Base-by-base conservation (phyloP, 2,888 invertebrate species). In the Dynastes grantii region DNA sequence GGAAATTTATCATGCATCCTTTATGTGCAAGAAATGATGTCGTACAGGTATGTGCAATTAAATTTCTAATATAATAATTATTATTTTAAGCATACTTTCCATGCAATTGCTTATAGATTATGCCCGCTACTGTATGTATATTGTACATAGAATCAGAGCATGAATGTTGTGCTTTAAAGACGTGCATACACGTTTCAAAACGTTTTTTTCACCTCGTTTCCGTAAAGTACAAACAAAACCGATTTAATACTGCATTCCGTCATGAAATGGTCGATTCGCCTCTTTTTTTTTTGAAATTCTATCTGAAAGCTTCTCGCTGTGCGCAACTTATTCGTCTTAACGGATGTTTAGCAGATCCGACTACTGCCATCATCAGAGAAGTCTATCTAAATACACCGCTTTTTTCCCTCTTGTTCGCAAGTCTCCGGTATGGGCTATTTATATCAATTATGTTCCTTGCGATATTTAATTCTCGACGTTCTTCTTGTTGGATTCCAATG, bases 381-480 rank as follows among this genome's bases (percentile, higher is more conserved):
- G 9, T 63, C 32, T 63, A 27, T 63, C 32, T 63, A 27, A 32
- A 63, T 63, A 9, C 63, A 13, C 63, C 6, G 27, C 22, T 53
- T 45, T 1, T 22, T 5, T 4, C 55, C 13, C 8, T 55, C 55
- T 55, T 63, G 32, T 63, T 29, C 29, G 13, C 63, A 32, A 63
- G 45, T 45, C 63, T 29, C 32, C 29, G 51, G 53, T 29, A 51
- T 68, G 68, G 29, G 68, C 68, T 68, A 68, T 68, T 68, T 68
- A 68, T 68, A 68, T 51, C 27, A 68, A 68, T 68, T 51, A 51
- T 68, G 68, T 68, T 68, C 49, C 51, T 68, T n/a, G 68, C 68
- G 27, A 68, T 65, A 65, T 65, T 65, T 45, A 37, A 40, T 49
- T 29, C 55, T 58, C 49, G 49, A 49, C 51, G 68, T 51, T 68